phyloP scores from a whole-genome alignment of 2,113 vertebrate species.

The Rhineura floridana region DNA sequence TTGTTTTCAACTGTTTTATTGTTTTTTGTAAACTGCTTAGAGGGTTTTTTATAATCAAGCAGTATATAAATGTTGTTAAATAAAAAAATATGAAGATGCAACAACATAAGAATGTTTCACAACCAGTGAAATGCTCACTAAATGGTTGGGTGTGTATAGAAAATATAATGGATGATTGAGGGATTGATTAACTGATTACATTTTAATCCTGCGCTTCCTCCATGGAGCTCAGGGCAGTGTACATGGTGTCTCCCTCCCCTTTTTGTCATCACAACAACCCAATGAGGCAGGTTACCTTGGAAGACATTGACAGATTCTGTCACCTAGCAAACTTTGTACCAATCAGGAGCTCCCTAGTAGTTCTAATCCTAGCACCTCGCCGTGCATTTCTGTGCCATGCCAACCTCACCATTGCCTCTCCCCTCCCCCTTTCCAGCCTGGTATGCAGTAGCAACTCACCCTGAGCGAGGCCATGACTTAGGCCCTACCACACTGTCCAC shows the following conservation, averaged over 20 bases:
- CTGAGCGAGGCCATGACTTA: no score
- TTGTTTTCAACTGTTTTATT: no score
- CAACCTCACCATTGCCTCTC: no score
- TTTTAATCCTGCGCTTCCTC: background rate
- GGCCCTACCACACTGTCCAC: no score
- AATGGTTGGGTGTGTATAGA: background rate
- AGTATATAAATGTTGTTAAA: no score
- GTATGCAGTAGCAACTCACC: no score
- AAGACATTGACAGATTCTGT: background rate
- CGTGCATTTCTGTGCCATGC: no score
- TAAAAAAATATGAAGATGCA: background rate
- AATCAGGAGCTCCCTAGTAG: no score
- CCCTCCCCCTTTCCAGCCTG: no score
- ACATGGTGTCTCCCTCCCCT: background rate
- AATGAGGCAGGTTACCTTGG: background rate
- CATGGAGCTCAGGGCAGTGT: background rate
- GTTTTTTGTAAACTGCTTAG: no score
- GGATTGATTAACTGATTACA: background rate
- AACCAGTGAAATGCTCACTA: background rate
- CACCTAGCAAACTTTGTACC: background rate
- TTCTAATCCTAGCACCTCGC: no score
- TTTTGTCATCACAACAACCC: background rate
- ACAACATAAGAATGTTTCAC: background rate
- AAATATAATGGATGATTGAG: background rate
- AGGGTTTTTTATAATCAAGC: no score